A percentile compares a stretch with the other conserved stretches of the same genome.
Evolutionary conservation across 2,888 invertebrate species (phyloP).

Genomic region (Drosophila maculinotata): DNA sequence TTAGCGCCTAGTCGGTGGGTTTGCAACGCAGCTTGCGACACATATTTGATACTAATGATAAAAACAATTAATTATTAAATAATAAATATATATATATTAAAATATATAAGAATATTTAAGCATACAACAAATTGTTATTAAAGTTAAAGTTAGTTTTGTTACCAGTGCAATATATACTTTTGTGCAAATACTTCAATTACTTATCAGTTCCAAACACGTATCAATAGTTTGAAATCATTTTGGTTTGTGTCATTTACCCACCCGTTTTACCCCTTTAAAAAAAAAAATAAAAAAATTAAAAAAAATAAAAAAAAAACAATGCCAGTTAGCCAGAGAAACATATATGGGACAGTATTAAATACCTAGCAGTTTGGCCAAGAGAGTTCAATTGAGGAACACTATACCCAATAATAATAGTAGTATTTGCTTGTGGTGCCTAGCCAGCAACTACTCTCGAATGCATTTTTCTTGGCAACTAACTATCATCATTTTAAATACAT

Average conservation of each 20-base stretch:
- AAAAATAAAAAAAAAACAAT: slow-evolving; percentile 15
- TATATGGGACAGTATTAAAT: slow-evolving; percentile 49
- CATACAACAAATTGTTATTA: slow-evolving; percentile 77
- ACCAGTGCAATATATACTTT: slow-evolving; percentile 70
- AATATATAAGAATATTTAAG: slow-evolving; percentile 62
- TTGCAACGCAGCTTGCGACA: slow-evolving; percentile 49
- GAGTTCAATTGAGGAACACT: slow-evolving; percentile 10
- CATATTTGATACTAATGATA: slow-evolving; percentile 76
- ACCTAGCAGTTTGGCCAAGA: slow-evolving; percentile 21
- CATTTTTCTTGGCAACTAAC: neutral
- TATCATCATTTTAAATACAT: slow-evolving; percentile 5
- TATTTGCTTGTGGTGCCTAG: slow-evolving; percentile 30
- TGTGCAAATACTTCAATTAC: slow-evolving; percentile 49
- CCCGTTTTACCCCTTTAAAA: neutral
- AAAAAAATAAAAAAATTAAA: neutral
- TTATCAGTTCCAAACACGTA: slow-evolving; percentile 48
- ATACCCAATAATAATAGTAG: slow-evolving; percentile 3
- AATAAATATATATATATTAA: slow-evolving; percentile 58
- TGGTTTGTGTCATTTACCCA: neutral
- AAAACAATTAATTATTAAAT: slow-evolving; percentile 72
- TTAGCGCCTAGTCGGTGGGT: slow-evolving; percentile 75
- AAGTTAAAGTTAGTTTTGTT: slow-evolving; percentile 78
- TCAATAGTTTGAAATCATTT: slow-evolving; percentile 23
- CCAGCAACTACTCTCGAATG: slow-evolving; percentile 21
- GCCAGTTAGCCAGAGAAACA: slow-evolving; percentile 32